Evolutionary conservation across 2,113 vertebrate species (phyloP).

Genomic region (Genyomyrus donnyi): DNA sequence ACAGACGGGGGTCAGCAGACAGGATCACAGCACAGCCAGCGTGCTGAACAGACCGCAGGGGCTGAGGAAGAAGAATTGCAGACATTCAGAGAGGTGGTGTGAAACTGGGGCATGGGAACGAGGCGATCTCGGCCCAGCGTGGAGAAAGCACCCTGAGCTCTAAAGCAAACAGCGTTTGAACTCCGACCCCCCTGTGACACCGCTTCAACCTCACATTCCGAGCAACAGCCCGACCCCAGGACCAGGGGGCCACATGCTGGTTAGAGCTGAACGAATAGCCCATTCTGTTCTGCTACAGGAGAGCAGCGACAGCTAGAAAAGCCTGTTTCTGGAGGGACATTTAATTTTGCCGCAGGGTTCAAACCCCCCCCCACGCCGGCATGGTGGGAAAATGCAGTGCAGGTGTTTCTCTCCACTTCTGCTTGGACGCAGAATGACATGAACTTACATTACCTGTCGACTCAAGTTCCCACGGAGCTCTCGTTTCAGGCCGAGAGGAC

Average conservation of each 20-base stretch:
- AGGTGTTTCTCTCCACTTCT: not conserved
- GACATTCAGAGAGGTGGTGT: slow-evolving; percentile 41
- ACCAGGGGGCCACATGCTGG: slow-evolving; percentile 35
- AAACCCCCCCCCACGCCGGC: not conserved
- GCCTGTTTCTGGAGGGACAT: not conserved
- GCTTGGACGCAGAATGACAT: not conserved
- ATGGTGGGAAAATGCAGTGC: not conserved
- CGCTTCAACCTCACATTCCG: slow-evolving; percentile 48
- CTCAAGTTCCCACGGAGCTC: slow-evolving; percentile 65
- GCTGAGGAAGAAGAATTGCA: slow-evolving; percentile 17
- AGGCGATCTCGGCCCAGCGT: slow-evolving; percentile 50
- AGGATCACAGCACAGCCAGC: not conserved
- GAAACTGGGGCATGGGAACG: slow-evolving; percentile 65
- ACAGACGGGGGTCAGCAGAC: not conserved
- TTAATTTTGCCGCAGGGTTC: not conserved
- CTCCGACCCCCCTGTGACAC: slow-evolving; percentile 53
- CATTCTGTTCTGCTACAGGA: not conserved
- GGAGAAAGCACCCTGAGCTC: slow-evolving; percentile 68
- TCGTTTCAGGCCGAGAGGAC: slow-evolving; percentile 55
- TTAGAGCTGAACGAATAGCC: not conserved
- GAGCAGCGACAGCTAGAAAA: not conserved
- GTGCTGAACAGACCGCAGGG: slow-evolving; percentile 11
- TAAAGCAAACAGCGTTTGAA: slow-evolving; percentile 72
- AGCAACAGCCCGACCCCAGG: slow-evolving; percentile 48
- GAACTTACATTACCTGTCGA: slow-evolving; percentile 51